Conservation (phyloP, 2,113 vertebrate genomes). For the Sphaerodactylus townsendi region DNA sequence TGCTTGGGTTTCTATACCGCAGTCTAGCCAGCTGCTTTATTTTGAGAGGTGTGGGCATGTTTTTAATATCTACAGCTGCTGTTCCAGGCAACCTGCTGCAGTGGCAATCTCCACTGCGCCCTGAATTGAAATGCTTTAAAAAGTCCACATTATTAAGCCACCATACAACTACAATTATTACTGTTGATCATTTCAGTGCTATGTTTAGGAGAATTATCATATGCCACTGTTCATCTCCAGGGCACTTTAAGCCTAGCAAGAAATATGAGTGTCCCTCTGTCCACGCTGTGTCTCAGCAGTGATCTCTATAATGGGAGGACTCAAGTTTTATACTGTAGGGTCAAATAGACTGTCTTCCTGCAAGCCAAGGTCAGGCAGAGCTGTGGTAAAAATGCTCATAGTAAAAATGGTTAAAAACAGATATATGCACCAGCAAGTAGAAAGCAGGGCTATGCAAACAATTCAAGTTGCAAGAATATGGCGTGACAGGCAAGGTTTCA, state of each 20-base stretch:
- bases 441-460: not conserved
- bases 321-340: too few species aligned
- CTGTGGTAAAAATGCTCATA: too few species aligned
- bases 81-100: not conserved
- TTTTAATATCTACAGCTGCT: not conserved
- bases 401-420: too few species aligned
- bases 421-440: too few species aligned
- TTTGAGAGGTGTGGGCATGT: not conserved
- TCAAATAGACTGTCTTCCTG: not conserved
- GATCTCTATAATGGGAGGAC: not conserved
- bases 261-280: not conserved
- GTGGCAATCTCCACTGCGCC: rapidly evolving
- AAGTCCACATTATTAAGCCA: not conserved
- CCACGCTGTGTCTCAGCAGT: too few species aligned
- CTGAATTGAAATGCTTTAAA: not conserved
- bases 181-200: not conserved
- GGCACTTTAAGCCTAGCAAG: not conserved
- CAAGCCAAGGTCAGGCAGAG: not conserved
- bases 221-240: not conserved
- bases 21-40: not conserved
- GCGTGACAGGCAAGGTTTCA: too few species aligned
- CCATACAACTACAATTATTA: not conserved
- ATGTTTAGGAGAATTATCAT: not conserved
- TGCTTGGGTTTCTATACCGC: not conserved
- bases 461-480: too few species aligned